A percentile compares a stretch with the other conserved stretches of the same genome.
phyloP scores from a whole-genome alignment of 2,113 vertebrate species.

The Myodes glareolus region DNA sequence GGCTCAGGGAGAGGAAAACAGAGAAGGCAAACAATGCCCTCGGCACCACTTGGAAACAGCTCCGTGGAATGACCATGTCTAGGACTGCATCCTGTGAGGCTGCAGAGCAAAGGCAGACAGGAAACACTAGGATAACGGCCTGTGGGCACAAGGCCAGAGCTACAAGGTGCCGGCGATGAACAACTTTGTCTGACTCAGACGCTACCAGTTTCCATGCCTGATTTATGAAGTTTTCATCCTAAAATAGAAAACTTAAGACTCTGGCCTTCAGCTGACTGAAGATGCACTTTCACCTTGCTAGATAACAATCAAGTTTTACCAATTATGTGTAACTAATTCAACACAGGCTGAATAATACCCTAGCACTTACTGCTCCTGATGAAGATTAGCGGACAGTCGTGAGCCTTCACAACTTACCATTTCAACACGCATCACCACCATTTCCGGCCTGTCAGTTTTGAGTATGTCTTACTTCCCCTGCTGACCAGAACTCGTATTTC shows the following conservation, averaged over 20 bases:
- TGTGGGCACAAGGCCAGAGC: constrained; percentile 58
- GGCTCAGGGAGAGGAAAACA: constrained; percentile 70
- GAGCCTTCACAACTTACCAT: constrained; percentile 43
- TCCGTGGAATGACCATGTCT: constrained; percentile 72
- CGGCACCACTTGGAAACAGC: constrained; percentile 75
- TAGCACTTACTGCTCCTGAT: background rate
- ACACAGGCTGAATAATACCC: background rate
- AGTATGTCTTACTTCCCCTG: background rate
- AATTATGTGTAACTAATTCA: background rate
- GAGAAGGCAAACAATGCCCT: constrained; percentile 17
- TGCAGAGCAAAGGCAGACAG: constrained; percentile 54
- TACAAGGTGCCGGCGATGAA: constrained; percentile 13
- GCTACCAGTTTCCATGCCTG: background rate
- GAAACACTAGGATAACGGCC: constrained; percentile 58
- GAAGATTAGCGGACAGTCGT: background rate
- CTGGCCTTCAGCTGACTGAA: constrained; percentile 28
- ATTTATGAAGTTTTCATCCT: constrained; percentile 23
- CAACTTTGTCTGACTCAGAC: constrained; percentile 36
- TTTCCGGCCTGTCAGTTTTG: background rate
- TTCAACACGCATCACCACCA: background rate
- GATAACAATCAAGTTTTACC: constrained; percentile 15
- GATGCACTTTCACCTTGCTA: constrained; percentile 8
- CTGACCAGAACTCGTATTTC: constrained; percentile 39
- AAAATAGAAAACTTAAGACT: constrained; percentile 19
- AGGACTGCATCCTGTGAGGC: constrained; percentile 71